Evolutionary conservation across 92 coral and sea anemone species (phyloP), one percentile per base, ranked within the genome.

Genomic region (Epizoanthus illoricatus): DNA sequence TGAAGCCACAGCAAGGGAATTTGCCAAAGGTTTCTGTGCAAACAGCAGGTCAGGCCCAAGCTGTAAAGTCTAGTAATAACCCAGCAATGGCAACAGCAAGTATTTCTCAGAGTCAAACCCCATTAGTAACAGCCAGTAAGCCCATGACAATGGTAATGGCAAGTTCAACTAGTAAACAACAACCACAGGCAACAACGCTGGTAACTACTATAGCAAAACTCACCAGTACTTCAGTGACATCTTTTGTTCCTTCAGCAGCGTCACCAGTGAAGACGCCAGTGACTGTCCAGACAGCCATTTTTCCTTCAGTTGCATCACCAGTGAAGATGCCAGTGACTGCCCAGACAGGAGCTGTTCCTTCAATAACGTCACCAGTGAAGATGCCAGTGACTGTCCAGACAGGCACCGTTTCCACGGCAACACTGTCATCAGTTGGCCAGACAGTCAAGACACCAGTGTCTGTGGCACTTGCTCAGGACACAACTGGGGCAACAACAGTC

Each of bases 281-380:
- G 55, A 88, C 89, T 13, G 88, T 92, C 49, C 23, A 93, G 0
- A 84, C 95, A 9, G 86, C 84, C 17, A 82, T 91, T 45, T 5
- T 7, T 7, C 49, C 36, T 28, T 28, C 36, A 28, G 36, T 45
- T 7, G 49, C 49, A 2, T 5, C 49, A 45, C 7, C 49, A 45
- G 0, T 45, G 9, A 75, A 71, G 43, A 64, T 47, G 21, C 80
- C 86, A 45, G 11, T 67, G 41, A 41, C 80, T 13, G 90, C 90
- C 49, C 23, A 93, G 0, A 85, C 95, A 9, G 85, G 86, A 12
- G 79, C 93, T 45, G 9, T 7, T 7, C 49, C 9, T 7, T 5
- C 49, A 2, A 45, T 7, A 5, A 7, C 8, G 4, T 28, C 36
- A 28, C 36, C 49, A 45, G 49, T 28, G 2, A 75, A 71, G 43